Evolutionary conservation across 2,113 vertebrate genomes (phyloP).

Genomic region (Laticauda colubrina): DNA sequence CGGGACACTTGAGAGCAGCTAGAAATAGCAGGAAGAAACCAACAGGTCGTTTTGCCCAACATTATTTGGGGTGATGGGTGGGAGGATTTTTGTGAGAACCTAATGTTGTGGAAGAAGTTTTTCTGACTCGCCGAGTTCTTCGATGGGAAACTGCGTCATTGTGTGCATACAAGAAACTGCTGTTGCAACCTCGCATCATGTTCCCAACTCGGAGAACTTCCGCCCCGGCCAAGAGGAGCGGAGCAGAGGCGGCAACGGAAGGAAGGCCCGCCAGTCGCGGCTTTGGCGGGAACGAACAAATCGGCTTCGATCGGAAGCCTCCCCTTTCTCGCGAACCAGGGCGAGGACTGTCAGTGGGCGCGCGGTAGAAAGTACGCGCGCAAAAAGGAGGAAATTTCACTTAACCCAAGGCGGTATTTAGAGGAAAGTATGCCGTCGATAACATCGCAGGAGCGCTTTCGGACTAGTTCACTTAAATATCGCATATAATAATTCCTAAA

Average conservation of each 20-base stretch:
- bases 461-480: background rate
- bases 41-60: background rate
- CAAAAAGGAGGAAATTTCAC: background rate
- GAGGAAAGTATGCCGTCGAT: background rate
- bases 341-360: background rate
- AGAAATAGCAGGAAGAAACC: background rate
- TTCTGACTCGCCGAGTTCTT: background rate
- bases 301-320: background rate
- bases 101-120: background rate
- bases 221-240: background rate
- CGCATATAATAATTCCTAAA: background rate
- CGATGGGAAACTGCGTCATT: background rate
- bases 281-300: background rate
- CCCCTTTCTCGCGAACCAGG: background rate
- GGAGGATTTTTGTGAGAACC: background rate
- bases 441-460: background rate
- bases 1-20: background rate
- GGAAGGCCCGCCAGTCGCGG: background rate
- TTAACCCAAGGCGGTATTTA: background rate
- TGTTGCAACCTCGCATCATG: background rate
- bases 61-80: background rate
- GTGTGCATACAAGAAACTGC: background rate
- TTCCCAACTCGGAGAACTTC: background rate
- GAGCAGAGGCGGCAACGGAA: background rate
- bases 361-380: background rate